These are phyloP conservation scores for Cataglyphis altisquamis DNA, from an alignment of 2,888 invertebrate genomes.

Conservation along the genomic window DNA sequence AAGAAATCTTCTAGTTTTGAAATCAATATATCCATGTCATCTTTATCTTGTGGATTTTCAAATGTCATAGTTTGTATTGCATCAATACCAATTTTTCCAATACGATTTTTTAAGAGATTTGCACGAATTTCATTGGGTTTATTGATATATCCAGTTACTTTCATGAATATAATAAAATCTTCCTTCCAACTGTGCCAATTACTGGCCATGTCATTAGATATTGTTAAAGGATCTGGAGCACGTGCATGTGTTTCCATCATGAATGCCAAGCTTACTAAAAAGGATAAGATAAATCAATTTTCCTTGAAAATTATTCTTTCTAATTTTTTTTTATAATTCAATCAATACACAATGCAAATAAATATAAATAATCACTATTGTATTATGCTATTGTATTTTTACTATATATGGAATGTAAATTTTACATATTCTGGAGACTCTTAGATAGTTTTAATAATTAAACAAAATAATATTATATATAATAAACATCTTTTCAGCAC, in stretches of 20 bases:
- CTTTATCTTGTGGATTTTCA: constrained; percentile 37
- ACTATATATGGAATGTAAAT: neutral
- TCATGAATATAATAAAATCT: constrained; percentile 69
- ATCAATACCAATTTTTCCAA: constrained; percentile 68
- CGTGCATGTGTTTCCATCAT: constrained; percentile 55
- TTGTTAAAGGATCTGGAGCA: constrained; percentile 59
- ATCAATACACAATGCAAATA: neutral
- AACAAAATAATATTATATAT: neutral
- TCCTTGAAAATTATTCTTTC: neutral
- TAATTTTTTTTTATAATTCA: constrained; percentile 3
- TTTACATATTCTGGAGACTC: neutral
- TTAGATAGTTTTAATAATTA: neutral
- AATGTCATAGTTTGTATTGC: constrained; percentile 59
- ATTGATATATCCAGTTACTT: constrained; percentile 56
- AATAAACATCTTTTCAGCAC: neutral
- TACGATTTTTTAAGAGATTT: constrained; percentile 64
- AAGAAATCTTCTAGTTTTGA: constrained; percentile 66
- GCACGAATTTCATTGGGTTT: constrained; percentile 60
- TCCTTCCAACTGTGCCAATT: constrained; percentile 74
- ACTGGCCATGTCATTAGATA: constrained; percentile 40
- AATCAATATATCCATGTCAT: constrained; percentile 68
- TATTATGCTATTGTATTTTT: neutral
- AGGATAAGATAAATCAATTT: neutral
- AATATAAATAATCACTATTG: neutral
- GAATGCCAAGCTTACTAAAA: constrained; percentile 11